phyloP scores from a whole-genome alignment of 30 jellyfish, hydroid and myxozoan species.

The Pelagia noctiluca region DNA sequence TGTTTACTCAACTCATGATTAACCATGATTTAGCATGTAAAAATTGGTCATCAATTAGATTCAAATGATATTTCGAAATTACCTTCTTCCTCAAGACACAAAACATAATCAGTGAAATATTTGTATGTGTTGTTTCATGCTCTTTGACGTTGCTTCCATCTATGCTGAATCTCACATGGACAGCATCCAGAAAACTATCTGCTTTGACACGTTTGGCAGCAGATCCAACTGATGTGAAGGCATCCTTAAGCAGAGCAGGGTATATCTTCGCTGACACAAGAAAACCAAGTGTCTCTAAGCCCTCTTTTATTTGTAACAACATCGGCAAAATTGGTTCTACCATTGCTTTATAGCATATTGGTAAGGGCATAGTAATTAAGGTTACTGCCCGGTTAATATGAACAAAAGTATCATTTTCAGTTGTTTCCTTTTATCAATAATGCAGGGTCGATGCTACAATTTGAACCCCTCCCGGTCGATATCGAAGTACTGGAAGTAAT shows the following conservation, averaged over 20 bases:
- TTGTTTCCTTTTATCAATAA: neutral
- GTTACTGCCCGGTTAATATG: neutral
- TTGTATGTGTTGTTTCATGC: conserved; percentile 23
- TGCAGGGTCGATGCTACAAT: neutral
- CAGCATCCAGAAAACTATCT: neutral
- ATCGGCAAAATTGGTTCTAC: conserved; percentile 3
- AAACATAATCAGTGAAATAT: conserved; percentile 12
- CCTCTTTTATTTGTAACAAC: conserved; percentile 15
- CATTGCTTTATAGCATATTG: neutral
- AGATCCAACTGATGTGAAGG: neutral
- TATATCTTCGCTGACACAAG: neutral
- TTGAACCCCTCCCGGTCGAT: neutral
- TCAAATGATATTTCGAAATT: neutral
- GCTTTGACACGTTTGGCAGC: neutral
- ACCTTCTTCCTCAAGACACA: neutral
- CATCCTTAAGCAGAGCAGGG: neutral
- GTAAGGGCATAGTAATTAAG: no score
- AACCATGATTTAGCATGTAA: neutral
- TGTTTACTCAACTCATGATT: neutral
- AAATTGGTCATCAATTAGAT: no score
- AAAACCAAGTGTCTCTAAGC: conserved; percentile 17
- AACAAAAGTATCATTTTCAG: neutral
- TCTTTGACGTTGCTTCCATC: neutral
- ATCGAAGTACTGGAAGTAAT: neutral
- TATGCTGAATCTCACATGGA: neutral